Conservation (phyloP, 2,113 vertebrate species). For the Thermophis baileyi region DNA sequence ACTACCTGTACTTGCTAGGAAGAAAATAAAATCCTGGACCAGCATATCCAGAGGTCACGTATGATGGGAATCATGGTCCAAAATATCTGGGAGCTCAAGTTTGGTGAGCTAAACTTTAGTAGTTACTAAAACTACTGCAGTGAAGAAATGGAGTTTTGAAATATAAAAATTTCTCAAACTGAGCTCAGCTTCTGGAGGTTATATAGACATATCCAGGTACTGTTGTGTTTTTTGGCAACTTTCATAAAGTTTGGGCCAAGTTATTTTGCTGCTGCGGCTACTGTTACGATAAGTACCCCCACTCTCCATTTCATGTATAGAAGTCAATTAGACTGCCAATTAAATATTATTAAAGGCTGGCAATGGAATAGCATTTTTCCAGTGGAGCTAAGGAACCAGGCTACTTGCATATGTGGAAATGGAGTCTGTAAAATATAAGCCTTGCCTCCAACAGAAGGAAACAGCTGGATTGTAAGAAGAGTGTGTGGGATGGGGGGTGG, state of each 20-base stretch:
- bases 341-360: not conserved
- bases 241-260: not conserved
- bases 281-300: not conserved
- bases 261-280: not conserved
- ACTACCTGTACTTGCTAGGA: not conserved
- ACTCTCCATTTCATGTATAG: not conserved
- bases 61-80: not conserved
- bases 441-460: not conserved
- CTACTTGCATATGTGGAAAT: not conserved
- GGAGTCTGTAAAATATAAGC: not conserved
- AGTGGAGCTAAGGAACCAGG: not conserved
- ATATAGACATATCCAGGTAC: not conserved
- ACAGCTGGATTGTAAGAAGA: not conserved
- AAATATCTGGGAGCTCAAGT: not conserved
- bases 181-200: not conserved
- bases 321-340: not conserved
- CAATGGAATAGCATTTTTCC: not conserved
- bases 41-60: not conserved
- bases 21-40: not conserved
- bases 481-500: not conserved
- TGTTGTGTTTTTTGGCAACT: not conserved
- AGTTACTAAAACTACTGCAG: not conserved
- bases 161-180: not conserved
- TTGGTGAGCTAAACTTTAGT: not conserved
- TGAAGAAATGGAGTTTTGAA: not conserved